Conservation (phyloP, 2,888 invertebrate genomes). For the Tyria jacobaeae region DNA sequence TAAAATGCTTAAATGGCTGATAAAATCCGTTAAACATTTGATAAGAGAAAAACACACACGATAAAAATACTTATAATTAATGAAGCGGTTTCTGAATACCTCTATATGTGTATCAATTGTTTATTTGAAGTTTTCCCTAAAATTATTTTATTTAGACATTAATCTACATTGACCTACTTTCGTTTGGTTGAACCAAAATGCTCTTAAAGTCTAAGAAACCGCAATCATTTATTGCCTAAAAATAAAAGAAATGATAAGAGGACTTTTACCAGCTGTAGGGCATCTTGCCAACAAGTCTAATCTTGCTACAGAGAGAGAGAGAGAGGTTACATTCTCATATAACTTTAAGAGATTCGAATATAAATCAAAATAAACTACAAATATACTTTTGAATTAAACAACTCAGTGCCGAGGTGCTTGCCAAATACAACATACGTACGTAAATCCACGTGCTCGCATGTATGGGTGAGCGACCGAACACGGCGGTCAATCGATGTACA, state of each 20-base stretch:
- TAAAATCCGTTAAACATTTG: neutral
- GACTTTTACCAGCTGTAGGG: neutral
- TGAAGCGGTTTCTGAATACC: too few relatives aligned
- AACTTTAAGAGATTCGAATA: neutral
- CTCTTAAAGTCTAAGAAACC: neutral
- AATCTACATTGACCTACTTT: neutral
- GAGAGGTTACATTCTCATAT: neutral
- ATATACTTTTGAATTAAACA: constrained; percentile 1
- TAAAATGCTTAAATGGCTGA: neutral
- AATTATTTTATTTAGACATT: neutral
- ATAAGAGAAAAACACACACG: neutral
- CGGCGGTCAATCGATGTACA: neutral
- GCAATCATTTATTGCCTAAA: neutral
- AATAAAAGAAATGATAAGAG: too few relatives aligned
- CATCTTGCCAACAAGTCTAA: neutral
- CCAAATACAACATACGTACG: neutral
- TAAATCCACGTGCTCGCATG: neutral
- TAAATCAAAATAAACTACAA: neutral
- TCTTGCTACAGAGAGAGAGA: neutral
- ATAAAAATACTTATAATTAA: neutral
- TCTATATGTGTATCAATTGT: too few relatives aligned
- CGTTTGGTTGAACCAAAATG: neutral
- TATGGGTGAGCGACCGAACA: neutral
- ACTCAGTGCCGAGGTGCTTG: neutral
- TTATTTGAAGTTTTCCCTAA: neutral